Evolutionary conservation across 2,888 invertebrate genomes (phyloP), one percentile per base, ranked within the genome.

Genomic region (Habrosyne pyritoides): DNA sequence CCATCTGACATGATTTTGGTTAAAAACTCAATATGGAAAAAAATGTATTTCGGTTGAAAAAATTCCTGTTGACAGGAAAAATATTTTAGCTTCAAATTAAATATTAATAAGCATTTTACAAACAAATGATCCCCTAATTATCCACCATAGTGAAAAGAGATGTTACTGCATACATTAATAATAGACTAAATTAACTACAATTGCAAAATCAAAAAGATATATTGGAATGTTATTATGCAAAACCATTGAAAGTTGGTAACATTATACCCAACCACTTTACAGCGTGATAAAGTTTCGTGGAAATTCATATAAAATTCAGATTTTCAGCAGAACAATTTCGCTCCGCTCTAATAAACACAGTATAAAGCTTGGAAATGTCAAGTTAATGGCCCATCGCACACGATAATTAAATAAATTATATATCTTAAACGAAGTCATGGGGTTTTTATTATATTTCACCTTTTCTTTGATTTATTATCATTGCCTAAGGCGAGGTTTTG

Each of bases 401-500:
- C 8, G 42, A 42, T 8, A 42, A 42, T 42, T 42, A 42, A 18
- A 18, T 42, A 18, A 42, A 36, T 36, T 36, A 36, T 6, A 14
- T 18, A 8, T 18, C 42, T 42, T 42, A 18, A 42, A 42, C 42
- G 12, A 14, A 42, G 42, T 18, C 42, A 42, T 42, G 42, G 42
- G 42, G n/a, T 42, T 42, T 36, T 42, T 42, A 42, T 42, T n/a
- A 42, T 18, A 18, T 42, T 42, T 18, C 42, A 42, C 42, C 42
- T 42, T 42, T 42, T n/a, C 42, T 42, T 42, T 42, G 42, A 42
- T 42, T 42, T 42, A 42, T 42, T 42, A 42, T 42, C 14, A 42
- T 42, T 42, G 42, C 42, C 18, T 8, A n/a, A 42, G 42, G 42
- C 42, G 42, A 42, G 18, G 42, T 18, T 42, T 42, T 42, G 42